Conservation (phyloP, 2,113 vertebrate species). For the Carlito syrichta region DNA sequence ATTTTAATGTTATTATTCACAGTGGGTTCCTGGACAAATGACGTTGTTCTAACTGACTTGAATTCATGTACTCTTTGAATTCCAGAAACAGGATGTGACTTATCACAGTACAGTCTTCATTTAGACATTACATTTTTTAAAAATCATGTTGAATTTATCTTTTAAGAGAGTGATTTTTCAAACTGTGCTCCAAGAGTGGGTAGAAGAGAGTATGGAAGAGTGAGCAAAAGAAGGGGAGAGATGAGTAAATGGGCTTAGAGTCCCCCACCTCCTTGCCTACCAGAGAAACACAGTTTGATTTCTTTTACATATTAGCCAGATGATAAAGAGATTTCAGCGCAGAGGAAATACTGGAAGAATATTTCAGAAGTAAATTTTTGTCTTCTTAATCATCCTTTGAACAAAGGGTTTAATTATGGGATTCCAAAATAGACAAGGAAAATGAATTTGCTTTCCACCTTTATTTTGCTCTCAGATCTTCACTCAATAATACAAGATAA, state of each 20-base stretch:
- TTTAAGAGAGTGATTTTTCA: background rate
- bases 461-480: background rate
- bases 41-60: background rate
- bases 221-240: rapidly evolving
- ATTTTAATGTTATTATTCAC: rapidly evolving
- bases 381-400: background rate
- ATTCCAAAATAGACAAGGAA: background rate
- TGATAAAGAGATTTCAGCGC: background rate
- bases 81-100: background rate
- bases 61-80: background rate
- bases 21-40: background rate
- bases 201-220: background rate
- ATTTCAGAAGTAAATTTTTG: background rate
- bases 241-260: background rate
- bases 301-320: no score
- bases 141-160: background rate
- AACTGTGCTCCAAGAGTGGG: no score
- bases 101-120: background rate
- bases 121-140: background rate
- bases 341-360: background rate
- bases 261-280: background rate
- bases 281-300: no score
- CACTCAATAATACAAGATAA: no score
- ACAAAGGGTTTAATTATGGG: background rate
- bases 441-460: background rate